A percentile compares a stretch with the other conserved stretches of the same genome.
These are phyloP conservation scores for Polymixis lichenea DNA, from an alignment of 2,888 invertebrate genomes.

Conservation along the genomic window DNA sequence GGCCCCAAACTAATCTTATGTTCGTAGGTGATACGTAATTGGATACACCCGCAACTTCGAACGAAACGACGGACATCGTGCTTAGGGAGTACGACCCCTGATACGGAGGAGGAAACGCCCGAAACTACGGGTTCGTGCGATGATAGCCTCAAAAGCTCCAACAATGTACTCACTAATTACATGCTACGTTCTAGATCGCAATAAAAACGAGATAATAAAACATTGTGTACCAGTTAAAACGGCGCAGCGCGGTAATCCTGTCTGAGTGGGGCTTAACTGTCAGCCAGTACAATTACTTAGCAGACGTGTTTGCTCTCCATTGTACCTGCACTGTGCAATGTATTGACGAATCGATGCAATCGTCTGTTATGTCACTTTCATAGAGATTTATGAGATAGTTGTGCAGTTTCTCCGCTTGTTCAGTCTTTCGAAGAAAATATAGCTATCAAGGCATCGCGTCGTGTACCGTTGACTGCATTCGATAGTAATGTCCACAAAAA, in stretches of 20 bases:
- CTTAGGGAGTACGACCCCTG: too few species aligned
- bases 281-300: constrained; percentile 59
- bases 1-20: too few species aligned
- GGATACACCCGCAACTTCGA: too few species aligned
- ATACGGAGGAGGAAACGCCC: too few species aligned
- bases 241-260: constrained; percentile 66
- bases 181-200: constrained; percentile 26
- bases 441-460: not conserved
- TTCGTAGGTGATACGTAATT: too few species aligned
- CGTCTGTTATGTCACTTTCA: not conserved
- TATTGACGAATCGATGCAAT: constrained; percentile 30
- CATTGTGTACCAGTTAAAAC: constrained; percentile 55
- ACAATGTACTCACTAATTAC: constrained; percentile 6
- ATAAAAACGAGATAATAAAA: constrained; percentile 53
- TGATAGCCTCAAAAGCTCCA: not conserved
- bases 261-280: constrained; percentile 73
- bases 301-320: constrained; percentile 43
- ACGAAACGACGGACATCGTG: too few species aligned
- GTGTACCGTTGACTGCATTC: not conserved
- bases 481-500: not conserved
- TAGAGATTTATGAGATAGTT: not conserved
- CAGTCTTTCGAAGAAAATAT: not conserved
- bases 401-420: not conserved
- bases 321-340: constrained; percentile 31
- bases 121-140: too few species aligned